Conservation (phyloP, 2,113 vertebrate species). For the Cyprinodon tularosa region DNA sequence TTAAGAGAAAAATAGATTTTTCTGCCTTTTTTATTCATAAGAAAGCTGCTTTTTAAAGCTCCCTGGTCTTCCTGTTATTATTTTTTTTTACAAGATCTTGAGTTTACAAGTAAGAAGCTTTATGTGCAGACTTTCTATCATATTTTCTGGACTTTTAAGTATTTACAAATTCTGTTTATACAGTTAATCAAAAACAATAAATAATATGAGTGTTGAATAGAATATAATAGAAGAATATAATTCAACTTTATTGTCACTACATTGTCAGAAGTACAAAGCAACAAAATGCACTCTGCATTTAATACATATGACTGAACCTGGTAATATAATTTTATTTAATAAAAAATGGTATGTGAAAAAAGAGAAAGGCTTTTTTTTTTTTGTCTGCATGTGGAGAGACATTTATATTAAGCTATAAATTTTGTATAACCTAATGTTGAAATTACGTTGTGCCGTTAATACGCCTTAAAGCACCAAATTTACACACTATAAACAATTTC, state of each 20-base stretch:
- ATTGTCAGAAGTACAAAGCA: too few species aligned
- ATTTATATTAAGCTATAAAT: constrained; percentile 10
- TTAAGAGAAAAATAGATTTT: background rate
- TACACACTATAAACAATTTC: constrained; percentile 41
- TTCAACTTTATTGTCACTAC: too few species aligned
- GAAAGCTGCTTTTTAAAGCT: background rate
- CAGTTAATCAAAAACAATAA: too few species aligned
- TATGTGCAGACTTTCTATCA: too few species aligned
- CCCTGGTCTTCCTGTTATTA: too few species aligned
- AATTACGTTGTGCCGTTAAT: constrained; percentile 7
- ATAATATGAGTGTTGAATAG: too few species aligned
- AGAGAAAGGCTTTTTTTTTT: background rate
- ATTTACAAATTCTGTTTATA: too few species aligned
- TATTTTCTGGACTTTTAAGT: too few species aligned
- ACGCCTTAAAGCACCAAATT: constrained; percentile 32
- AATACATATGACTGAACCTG: background rate
- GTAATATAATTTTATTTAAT: background rate
- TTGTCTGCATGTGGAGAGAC: background rate
- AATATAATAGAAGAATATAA: too few species aligned
- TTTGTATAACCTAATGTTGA: constrained; percentile 1
- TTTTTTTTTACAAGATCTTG: background rate
- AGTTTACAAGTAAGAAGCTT: too few species aligned
- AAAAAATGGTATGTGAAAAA: background rate
- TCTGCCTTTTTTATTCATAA: background rate
- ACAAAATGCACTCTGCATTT: too few species aligned